Evolutionary conservation across 53 echinoderm and acorn worm species (phyloP).

Genomic region (Stichopus horrens): DNA sequence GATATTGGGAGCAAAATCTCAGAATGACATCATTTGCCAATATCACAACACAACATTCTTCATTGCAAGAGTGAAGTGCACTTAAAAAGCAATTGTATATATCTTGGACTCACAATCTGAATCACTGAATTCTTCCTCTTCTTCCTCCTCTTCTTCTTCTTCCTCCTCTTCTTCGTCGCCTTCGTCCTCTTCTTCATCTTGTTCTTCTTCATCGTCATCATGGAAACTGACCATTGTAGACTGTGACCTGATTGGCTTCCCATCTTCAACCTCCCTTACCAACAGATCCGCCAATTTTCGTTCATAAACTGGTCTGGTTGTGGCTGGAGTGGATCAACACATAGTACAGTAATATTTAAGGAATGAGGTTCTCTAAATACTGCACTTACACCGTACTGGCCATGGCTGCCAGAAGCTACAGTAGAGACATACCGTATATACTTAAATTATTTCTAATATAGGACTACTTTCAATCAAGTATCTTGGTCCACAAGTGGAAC

Average conservation of each 20-base stretch:
- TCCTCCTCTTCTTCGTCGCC: slow-evolving; percentile 19
- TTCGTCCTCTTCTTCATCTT: slow-evolving; percentile 2
- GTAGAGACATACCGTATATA: too few relatives aligned
- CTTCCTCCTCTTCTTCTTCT: slow-evolving; percentile 24
- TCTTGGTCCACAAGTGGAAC: too few relatives aligned
- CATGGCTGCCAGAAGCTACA: too few relatives aligned
- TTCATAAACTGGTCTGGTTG: slow-evolving; percentile 34
- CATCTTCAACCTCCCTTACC: slow-evolving; percentile 32
- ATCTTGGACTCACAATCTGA: slow-evolving; percentile 8
- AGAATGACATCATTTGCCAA: too few relatives aligned
- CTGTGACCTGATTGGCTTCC: neutral
- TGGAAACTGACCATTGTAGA: slow-evolving; percentile 4
- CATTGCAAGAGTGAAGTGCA: too few relatives aligned
- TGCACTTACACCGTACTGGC: too few relatives aligned
- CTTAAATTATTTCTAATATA: too few relatives aligned
- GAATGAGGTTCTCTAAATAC: neutral
- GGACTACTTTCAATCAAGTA: too few relatives aligned
- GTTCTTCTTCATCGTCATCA: slow-evolving; percentile 8
- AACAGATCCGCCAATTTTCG: slow-evolving; percentile 20
- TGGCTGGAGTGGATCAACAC: neutral
- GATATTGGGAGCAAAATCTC: too few relatives aligned
- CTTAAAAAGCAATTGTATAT: too few relatives aligned
- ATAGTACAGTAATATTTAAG: too few relatives aligned
- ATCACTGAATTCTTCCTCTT: slow-evolving; percentile 38
- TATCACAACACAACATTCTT: too few relatives aligned